phyloP scores from a whole-genome alignment of 2,797 vertebrate genomes.

The Cephalopachus bancanus region DNA sequence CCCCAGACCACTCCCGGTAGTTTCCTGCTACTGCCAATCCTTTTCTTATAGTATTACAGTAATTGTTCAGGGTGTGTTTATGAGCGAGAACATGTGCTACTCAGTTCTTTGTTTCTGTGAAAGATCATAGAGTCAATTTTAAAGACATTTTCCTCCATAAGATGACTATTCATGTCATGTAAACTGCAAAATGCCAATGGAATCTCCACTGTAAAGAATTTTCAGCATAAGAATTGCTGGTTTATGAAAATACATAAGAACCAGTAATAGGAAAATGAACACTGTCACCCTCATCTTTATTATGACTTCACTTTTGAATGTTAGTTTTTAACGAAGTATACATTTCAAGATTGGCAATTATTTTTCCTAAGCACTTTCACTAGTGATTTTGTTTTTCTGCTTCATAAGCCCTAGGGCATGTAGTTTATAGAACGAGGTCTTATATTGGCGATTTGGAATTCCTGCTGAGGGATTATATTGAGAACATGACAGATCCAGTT shows the following conservation, averaged over 20 bases:
- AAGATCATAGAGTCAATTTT: background rate
- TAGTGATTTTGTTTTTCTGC: background rate
- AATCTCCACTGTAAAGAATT: conserved; percentile 37
- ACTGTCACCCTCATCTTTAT: background rate
- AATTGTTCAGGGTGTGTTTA: no score
- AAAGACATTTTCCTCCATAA: background rate
- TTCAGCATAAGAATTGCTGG: background rate
- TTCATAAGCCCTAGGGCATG: background rate
- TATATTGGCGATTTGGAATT: background rate
- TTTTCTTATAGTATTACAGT: no score
- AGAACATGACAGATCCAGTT: background rate
- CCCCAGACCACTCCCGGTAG: no score
- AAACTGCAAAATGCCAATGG: conserved; percentile 27
- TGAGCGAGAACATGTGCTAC: no score
- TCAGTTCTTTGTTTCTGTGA: no score
- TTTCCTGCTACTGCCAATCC: no score
- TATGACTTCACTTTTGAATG: conserved; percentile 12
- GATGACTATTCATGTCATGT: background rate
- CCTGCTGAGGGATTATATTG: background rate
- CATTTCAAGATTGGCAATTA: background rate
- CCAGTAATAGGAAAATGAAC: background rate
- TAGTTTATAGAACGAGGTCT: background rate
- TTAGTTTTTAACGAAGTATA: background rate
- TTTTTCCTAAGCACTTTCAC: background rate
- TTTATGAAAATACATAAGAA: background rate